Evolutionary conservation across 1,140 invertebrate genomes (phyloP).

Genomic region (Trichoplusia ni): DNA sequence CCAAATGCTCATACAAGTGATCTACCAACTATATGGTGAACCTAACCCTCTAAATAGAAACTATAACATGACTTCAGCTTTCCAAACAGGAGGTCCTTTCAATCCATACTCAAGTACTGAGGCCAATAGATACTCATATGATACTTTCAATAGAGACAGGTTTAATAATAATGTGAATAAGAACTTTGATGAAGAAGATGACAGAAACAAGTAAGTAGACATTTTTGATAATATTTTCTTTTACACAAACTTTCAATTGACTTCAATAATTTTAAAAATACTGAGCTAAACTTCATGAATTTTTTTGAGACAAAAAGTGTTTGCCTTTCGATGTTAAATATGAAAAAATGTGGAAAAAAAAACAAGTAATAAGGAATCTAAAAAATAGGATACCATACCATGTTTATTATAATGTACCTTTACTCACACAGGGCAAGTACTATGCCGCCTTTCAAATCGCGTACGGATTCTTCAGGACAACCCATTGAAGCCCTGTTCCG

Average conservation of each 20-base stretch:
- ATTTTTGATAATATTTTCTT: conserved; percentile 15
- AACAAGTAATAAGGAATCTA: too few species aligned
- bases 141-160: conserved; percentile 44
- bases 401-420: not conserved
- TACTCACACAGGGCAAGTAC: conserved; percentile 46
- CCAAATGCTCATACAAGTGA: conserved; percentile 72
- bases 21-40: conserved; percentile 75
- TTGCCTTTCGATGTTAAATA: too few species aligned
- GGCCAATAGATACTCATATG: conserved; percentile 43
- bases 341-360: too few species aligned
- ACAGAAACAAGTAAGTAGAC: conserved; percentile 39
- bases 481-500: conserved; percentile 66
- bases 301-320: too few species aligned
- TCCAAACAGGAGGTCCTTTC: conserved; percentile 40
- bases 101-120: conserved; percentile 47
- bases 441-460: conserved; percentile 48
- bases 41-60: conserved; percentile 62
- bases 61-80: conserved; percentile 51
- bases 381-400: too few species aligned
- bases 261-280: too few species aligned
- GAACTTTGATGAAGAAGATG: conserved; percentile 12
- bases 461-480: conserved; percentile 51
- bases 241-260: too few species aligned
- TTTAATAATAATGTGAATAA: conserved; percentile 30
- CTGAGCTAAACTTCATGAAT: too few species aligned